A percentile compares a stretch with the other conserved stretches of the same genome.
Evolutionary conservation across 2,113 vertebrate species (phyloP).

Genomic region (Nerophis ophidion): DNA sequence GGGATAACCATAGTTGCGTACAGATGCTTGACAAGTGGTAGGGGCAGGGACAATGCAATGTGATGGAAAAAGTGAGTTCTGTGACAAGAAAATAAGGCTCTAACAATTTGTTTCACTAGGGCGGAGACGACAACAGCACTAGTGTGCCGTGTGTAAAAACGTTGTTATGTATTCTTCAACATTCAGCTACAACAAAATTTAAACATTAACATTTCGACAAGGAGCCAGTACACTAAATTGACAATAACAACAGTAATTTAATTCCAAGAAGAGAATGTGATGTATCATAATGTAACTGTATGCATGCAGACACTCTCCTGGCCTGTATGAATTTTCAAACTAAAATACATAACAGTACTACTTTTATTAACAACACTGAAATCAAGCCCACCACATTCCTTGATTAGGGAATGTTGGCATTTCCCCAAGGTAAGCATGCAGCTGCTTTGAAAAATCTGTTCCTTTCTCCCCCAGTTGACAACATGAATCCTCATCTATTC

Average conservation of each 20-base stretch:
- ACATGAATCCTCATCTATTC: constrained; percentile 11
- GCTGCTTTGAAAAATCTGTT: constrained; percentile 16
- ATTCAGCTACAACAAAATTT: neutral
- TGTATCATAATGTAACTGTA: too few species aligned
- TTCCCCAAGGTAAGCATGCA: constrained; percentile 11
- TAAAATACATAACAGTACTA: neutral
- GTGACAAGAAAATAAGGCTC: neutral
- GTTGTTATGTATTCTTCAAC: constrained; percentile 27
- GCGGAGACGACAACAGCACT: constrained; percentile 48
- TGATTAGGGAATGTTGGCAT: neutral
- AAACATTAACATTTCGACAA: constrained; percentile 4
- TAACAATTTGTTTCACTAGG: constrained; percentile 41
- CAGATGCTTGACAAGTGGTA: too few species aligned
- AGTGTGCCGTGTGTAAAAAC: constrained; percentile 44
- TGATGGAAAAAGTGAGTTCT: constrained; percentile 24
- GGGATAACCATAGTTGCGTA: too few species aligned
- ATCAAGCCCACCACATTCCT: neutral
- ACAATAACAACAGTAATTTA: neutral
- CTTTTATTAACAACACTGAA: constrained; percentile 3
- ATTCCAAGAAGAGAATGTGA: neutral
- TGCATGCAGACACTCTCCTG: too few species aligned
- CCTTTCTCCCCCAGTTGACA: constrained; percentile 24
- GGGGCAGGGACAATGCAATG: too few species aligned
- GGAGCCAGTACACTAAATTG: neutral
- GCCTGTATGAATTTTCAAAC: too few species aligned